phyloP scores from a whole-genome alignment of 2,888 invertebrate genomes.

The Belgica antarctica region DNA sequence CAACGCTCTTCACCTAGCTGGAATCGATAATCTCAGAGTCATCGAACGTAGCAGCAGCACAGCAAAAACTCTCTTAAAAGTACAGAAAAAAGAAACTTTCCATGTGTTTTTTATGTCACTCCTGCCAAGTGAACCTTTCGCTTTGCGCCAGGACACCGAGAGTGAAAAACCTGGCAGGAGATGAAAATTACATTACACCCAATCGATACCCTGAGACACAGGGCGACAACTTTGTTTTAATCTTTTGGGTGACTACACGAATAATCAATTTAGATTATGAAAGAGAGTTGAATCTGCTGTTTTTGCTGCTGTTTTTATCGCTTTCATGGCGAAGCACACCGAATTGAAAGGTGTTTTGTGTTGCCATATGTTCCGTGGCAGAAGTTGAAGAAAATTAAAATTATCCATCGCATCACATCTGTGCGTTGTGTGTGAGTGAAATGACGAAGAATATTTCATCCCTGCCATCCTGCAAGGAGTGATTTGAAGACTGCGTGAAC shows the following conservation, averaged over 20 bases:
- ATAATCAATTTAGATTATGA: conserved; percentile 44
- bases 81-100: conserved; percentile 13
- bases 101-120: conserved; percentile 26
- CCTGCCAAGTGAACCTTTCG: conserved; percentile 28
- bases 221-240: conserved; percentile 41
- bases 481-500: not conserved
- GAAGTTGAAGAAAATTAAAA: conserved; percentile 19
- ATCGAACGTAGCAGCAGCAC: not conserved
- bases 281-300: conserved; percentile 18
- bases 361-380: conserved; percentile 16
- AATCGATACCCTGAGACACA: conserved; percentile 35
- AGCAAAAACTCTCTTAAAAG: not conserved
- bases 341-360: conserved; percentile 15
- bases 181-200: conserved; percentile 22
- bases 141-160: not conserved
- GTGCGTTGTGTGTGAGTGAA: conserved; percentile 10
- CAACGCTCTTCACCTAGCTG: no score
- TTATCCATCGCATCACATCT: conserved; percentile 20
- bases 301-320: conserved; percentile 28
- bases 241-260: conserved; percentile 35
- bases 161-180: conserved; percentile 33
- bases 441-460: conserved; percentile 11
- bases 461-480: not conserved
- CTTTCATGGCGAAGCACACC: conserved; percentile 7
- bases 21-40: not conserved